Conservation (phyloP, 2,888 invertebrate species). For the Nomada hirtipes region DNA sequence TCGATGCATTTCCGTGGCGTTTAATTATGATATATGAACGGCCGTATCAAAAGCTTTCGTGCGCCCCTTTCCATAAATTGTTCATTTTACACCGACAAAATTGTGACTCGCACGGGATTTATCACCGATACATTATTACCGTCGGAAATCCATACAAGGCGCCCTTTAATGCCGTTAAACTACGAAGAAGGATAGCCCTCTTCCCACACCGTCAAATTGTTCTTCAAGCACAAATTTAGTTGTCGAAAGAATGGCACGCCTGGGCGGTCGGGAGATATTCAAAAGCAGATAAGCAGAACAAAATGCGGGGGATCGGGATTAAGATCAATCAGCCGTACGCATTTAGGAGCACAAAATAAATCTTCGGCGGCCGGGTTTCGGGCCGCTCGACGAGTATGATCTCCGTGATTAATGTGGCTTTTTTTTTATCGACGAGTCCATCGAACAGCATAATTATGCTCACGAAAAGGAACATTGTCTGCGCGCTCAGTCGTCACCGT, state of each 20-base stretch:
- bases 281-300: slow-evolving; percentile 47
- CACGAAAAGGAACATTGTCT: slow-evolving; percentile 24
- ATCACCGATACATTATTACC: slow-evolving; percentile 17
- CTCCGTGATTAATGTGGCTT: slow-evolving; percentile 64
- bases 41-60: slow-evolving; percentile 50
- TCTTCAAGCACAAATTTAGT: slow-evolving; percentile 55
- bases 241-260: slow-evolving; percentile 46
- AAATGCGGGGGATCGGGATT: slow-evolving; percentile 62
- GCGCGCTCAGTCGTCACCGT: slow-evolving; percentile 30
- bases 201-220: slow-evolving; percentile 19
- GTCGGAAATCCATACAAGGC: neutral
- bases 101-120: slow-evolving; percentile 43
- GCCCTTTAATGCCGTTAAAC: neutral
- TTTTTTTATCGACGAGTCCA: slow-evolving; percentile 60
- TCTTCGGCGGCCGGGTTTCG: slow-evolving; percentile 16
- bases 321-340: slow-evolving; percentile 67
- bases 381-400: slow-evolving; percentile 28
- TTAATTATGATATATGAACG: slow-evolving; percentile 81
- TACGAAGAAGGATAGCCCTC: neutral
- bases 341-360: slow-evolving; percentile 57
- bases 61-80: slow-evolving; percentile 61
- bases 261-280: slow-evolving; percentile 50
- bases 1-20: slow-evolving; percentile 75
- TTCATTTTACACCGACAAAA: slow-evolving; percentile 43
- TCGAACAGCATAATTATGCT: slow-evolving; percentile 59